These are phyloP conservation scores for Drosophila micromelanica DNA, from an alignment of 1,140 invertebrate genomes.

Conservation along the genomic window DNA sequence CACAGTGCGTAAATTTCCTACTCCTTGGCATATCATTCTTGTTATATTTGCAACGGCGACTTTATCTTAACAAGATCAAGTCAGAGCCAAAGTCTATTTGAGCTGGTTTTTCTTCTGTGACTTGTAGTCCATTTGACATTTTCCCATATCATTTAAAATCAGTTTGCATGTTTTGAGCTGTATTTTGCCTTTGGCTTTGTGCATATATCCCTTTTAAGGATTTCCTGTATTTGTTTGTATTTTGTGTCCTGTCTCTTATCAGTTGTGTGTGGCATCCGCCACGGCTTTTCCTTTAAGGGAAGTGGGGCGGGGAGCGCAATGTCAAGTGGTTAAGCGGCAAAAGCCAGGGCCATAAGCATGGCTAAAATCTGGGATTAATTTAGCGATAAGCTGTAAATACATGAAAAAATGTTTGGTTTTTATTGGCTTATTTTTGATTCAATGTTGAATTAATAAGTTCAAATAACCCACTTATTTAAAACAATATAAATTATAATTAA, in stretches of 20 bases:
- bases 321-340: conserved; percentile 22
- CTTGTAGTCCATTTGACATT: conserved; percentile 45
- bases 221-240: conserved; percentile 28
- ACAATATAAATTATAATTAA: too few relatives aligned
- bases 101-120: neutral
- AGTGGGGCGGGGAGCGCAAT: neutral
- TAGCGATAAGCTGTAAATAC: conserved; percentile 21
- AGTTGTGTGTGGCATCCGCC: conserved; percentile 34
- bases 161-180: conserved; percentile 71
- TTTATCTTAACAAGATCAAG: conserved; percentile 71
- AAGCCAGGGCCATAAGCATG: conserved; percentile 7
- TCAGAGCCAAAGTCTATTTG: conserved; percentile 19
- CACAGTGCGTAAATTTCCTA: neutral
- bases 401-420: conserved; percentile 5
- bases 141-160: conserved; percentile 70
- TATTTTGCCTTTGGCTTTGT: conserved; percentile 39
- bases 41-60: conserved; percentile 60
- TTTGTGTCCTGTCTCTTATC: conserved; percentile 46
- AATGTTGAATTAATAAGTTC: too few relatives aligned
- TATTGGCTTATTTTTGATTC: neutral
- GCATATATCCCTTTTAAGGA: conserved; percentile 2
- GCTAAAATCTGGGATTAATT: conserved; percentile 22
- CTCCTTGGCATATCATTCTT: conserved; percentile 26
- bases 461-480: too few relatives aligned
- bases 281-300: conserved; percentile 10